Base-by-base conservation (phyloP, 2,113 vertebrate genomes). In the Gobio gobio region DNA sequence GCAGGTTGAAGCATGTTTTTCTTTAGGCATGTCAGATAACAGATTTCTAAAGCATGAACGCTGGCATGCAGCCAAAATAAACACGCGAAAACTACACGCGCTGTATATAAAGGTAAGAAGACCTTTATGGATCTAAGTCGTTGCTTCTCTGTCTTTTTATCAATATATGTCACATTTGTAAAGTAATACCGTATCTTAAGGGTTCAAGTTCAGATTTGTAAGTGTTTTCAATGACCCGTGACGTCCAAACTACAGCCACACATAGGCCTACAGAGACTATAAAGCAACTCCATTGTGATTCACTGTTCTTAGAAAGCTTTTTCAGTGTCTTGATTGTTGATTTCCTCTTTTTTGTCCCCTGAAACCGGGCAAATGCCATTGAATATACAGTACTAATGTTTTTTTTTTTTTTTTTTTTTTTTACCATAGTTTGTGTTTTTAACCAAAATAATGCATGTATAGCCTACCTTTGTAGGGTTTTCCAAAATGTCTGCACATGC, bases 1-100 rank as follows among this genome's bases (percentile, higher is more conserved):
- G 51, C 79, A 36, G 10, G 79, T n/a, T 66, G 5, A 68, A 81
- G 29, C 79, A 29, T n/a, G 61, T 9, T 81, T 29, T 14, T 29
- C 18, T 36, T 36, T 8, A 68, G 24, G 45, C 22, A 81, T 49
- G 24, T 47, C 43, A 22, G 43, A 81, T 51, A 54, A 51, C 3
- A 61, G 6, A 63, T 63, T 63, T 18, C 29, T 29, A 29, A 29
- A 51, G 5, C 24, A 5, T 51, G 78, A 12, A 51, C 5, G 18
- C 24, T 14, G 56, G 29, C n/a, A 61, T 5, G 26, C 8, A 13
- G 61, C 78, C 59, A 63, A 61, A 1, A 63, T 63, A 61, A 79
- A 79, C 77, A 20, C 2, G 10, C 2, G 5, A 64, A 26, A 45
- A 45, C 24, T n/a, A 18, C n/a, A 49, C 9, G 13, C 10, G 9